Conservation (phyloP, 2,888 invertebrate genomes). For the Podabrus alpinus region DNA sequence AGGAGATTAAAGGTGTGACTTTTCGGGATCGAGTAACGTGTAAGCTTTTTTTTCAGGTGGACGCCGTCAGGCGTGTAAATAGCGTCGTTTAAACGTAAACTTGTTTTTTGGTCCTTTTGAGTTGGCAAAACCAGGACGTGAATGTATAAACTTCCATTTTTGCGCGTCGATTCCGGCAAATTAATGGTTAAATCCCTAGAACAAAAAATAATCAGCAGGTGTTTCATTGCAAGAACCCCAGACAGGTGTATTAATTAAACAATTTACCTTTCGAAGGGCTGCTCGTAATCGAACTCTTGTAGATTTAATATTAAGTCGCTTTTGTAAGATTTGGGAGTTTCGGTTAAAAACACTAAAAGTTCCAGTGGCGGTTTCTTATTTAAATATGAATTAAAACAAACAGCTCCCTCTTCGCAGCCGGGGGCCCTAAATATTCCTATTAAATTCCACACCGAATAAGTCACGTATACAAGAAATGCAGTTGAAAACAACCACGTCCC, state of each 20-base stretch:
- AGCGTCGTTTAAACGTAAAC: slow-evolving; percentile 62
- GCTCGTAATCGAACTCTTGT: slow-evolving; percentile 69
- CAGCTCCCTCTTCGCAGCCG: slow-evolving; percentile 65
- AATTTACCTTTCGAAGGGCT: slow-evolving; percentile 59
- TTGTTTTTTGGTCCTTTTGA: slow-evolving; percentile 57
- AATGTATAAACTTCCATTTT: slow-evolving; percentile 84
- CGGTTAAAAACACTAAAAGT: slow-evolving; percentile 70
- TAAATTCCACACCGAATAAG: slow-evolving; percentile 77
- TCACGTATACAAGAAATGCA: slow-evolving; percentile 70
- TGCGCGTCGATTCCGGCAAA: slow-evolving; percentile 73
- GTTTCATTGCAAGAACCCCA: neutral
- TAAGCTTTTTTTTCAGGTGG: slow-evolving; percentile 68
- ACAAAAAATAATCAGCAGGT: slow-evolving; percentile 32
- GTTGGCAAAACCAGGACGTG: slow-evolving; percentile 72
- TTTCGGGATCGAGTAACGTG: slow-evolving; percentile 75
- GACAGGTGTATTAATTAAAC: slow-evolving; percentile 31
- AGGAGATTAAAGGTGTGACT: slow-evolving; percentile 76
- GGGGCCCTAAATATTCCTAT: slow-evolving; percentile 74
- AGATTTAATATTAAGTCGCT: slow-evolving; percentile 65
- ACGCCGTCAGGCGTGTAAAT: slow-evolving; percentile 65
- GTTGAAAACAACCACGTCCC: slow-evolving; percentile 66
- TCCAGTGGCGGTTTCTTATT: slow-evolving; percentile 69
- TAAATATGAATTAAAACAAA: slow-evolving; percentile 73
- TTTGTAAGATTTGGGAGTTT: slow-evolving; percentile 61
- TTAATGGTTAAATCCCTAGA: slow-evolving; percentile 69